Evolutionary conservation across 2,797 vertebrate species (phyloP), one percentile per base, ranked within the genome.

Genomic region (Sebastolobus altivelis): DNA sequence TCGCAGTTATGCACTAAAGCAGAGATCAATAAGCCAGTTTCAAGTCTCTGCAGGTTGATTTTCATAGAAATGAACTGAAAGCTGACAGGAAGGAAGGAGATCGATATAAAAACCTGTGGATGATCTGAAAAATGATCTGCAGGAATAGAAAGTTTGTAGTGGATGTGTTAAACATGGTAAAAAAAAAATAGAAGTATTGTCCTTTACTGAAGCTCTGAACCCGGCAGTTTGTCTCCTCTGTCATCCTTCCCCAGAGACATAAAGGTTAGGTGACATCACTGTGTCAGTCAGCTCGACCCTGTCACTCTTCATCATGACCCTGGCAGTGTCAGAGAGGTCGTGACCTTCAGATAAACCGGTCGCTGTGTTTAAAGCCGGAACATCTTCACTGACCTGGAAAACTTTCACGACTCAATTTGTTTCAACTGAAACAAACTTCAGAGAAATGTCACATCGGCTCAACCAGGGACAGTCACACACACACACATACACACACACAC

Each of bases 381-480:
- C 74, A 60, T 88, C 67, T 59, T 40, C 65, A 62, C 49, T 88
- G 91, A 92, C 89, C 87, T 87, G 85, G 83, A 89, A 87, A 88
- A 75, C 22, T 2, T 71, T 31, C n/a, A 31, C n/a, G 16, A 75
- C 68, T 78, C 73, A 38, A 13, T 83, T 80, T 69, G 66, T 77
- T 86, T 66, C 61, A 78, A 38, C 37, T 25, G 40, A 84, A 79
- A n/a, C 14, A 40, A 89, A 88, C 83, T 81, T 87, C 58, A 65
- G 69, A 84, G 66, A 82, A 88, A 87, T 83, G 89, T 91, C 91
- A 89, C 72, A 78, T 84, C 3, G 52, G 55, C 82, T 87, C 77
- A 80, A 83, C 46, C 76, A 43, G 62, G 55, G 14, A 13, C 61
- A 74, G 38, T n/a, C 70, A 27, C 72, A 63, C 52, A 55, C 66